Evolutionary conservation across 1,140 invertebrate genomes (phyloP), one percentile per base, ranked within the genome.

Genomic region (Neocloeon triangulifer): DNA sequence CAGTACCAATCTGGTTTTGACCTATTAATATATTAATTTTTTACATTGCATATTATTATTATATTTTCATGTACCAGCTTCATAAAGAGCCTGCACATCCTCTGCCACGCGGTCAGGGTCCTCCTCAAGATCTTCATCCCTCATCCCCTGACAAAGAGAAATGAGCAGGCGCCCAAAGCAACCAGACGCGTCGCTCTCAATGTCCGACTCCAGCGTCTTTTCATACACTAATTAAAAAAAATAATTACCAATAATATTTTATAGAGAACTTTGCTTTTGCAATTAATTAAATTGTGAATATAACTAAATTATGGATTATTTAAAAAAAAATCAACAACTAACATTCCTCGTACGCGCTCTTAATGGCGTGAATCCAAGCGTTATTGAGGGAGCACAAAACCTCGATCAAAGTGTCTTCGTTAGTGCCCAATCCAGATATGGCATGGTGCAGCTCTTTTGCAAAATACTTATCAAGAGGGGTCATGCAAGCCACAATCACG

Each of bases 341-440:
- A 89, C 82, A 64, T 33, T 61, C 58, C 53, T 76, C 63, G 46
- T 89, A 92, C 12, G 75, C 63, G 37, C 69, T 61, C 41, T 76
- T 72, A 43, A 91, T 85, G 23, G 72, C 67, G 30, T 63, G 60
- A 36, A 92, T 81, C 50, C 91, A 80, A 31, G 69, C 58, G 55
- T 91, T 89, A 23, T 71, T 73, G 47, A 84, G 64, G 4, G 84
- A 82, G 48, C 84, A 89, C 35, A 94, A 55, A 29, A 89, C 71
- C 56, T 92, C 86, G 37, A 91, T 80, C 12, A 94, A 58, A 10
- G 74, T 73, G 40, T 73, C 66, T 51, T 92, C 85, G 37, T 82
- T 73, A 3, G 80, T 88, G 28, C 80, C 81, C 26, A 81, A 50
- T 1, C 81, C 81, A 18, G 61, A 53, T 46, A 88, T 75, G 17